phyloP scores from a whole-genome alignment of 2,888 invertebrate genomes.

The Strigamia maritima region DNA sequence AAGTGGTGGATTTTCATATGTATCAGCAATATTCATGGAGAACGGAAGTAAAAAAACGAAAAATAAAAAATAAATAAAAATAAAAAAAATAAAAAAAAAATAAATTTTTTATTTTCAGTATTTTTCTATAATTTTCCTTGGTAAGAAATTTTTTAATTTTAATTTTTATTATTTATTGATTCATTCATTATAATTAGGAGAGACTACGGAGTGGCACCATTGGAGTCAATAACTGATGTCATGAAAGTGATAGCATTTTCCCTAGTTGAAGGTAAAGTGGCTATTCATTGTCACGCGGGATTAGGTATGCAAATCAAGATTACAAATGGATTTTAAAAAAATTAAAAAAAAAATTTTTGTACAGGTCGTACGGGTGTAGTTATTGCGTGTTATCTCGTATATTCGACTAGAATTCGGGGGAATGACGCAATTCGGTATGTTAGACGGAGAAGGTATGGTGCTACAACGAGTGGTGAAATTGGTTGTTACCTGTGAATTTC shows the following conservation, averaged over 20 bases:
- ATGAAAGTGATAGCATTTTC: slow-evolving; percentile 86
- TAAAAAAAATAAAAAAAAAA: slow-evolving; percentile 49
- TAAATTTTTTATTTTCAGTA: slow-evolving; percentile 58
- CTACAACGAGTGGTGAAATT: background rate
- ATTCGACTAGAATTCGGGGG: slow-evolving; percentile 67
- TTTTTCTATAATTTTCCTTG: slow-evolving; percentile 86
- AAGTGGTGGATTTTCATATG: slow-evolving; percentile 77
- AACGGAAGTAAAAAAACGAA: slow-evolving; percentile 65
- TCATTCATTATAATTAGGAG: slow-evolving; percentile 57
- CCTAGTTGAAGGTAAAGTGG: slow-evolving; percentile 73
- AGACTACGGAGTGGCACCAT: slow-evolving; percentile 77
- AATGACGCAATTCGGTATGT: slow-evolving; percentile 77
- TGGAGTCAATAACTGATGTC: slow-evolving; percentile 76
- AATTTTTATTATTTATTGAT: background rate
- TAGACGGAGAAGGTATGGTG: slow-evolving; percentile 60
- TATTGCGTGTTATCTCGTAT: slow-evolving; percentile 81
- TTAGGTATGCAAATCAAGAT: slow-evolving; percentile 51
- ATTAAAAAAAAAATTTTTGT: too few species aligned
- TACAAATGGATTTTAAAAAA: too few species aligned
- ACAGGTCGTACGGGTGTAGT: slow-evolving; percentile 79
- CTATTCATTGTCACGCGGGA: slow-evolving; percentile 82
- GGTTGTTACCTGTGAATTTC: background rate
- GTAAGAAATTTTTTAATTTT: slow-evolving; percentile 47
- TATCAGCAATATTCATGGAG: slow-evolving; percentile 78
- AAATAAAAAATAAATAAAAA: background rate